A percentile compares a stretch with the other conserved stretches of the same genome.
Evolutionary conservation across 2,888 invertebrate species (phyloP).

Genomic region (Sussaba pulchella): DNA sequence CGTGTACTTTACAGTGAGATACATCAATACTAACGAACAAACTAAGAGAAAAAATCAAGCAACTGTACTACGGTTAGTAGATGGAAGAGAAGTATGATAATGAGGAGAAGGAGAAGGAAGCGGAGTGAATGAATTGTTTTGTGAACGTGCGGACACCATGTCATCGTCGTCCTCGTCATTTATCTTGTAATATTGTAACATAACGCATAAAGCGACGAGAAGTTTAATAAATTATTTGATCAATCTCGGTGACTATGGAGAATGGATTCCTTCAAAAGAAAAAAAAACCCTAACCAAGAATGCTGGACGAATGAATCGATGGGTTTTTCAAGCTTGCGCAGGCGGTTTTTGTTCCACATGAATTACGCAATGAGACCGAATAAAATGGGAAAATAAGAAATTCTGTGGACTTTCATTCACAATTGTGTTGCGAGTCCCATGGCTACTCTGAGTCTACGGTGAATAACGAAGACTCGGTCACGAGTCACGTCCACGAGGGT

Average conservation of each 20-base stretch:
- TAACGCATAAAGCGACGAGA: constrained; percentile 74
- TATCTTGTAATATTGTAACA: constrained; percentile 77
- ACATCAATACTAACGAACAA: constrained; percentile 48
- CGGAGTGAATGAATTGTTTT: constrained; percentile 48
- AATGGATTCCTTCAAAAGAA: constrained; percentile 11
- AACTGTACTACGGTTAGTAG: constrained; percentile 51
- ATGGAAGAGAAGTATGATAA: background rate
- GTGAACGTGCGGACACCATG: constrained; percentile 44
- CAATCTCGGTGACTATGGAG: constrained; percentile 68
- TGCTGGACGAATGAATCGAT: background rate
- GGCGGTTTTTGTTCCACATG: too few species aligned
- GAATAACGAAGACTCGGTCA: constrained; percentile 45
- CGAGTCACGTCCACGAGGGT: constrained; percentile 53
- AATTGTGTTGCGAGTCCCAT: background rate
- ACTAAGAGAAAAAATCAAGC: constrained; percentile 16
- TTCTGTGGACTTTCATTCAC: background rate
- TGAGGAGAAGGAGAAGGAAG: constrained; percentile 25
- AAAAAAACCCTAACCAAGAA: background rate
- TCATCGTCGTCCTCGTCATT: constrained; percentile 47
- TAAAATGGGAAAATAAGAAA: background rate
- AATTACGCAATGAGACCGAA: too few species aligned
- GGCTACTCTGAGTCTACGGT: constrained; percentile 3
- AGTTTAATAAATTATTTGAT: constrained; percentile 80
- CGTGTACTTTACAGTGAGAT: constrained; percentile 68
- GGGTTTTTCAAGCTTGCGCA: too few species aligned